Conservation (phyloP, 1,140 invertebrate genomes). For the Drosophila orena region DNA sequence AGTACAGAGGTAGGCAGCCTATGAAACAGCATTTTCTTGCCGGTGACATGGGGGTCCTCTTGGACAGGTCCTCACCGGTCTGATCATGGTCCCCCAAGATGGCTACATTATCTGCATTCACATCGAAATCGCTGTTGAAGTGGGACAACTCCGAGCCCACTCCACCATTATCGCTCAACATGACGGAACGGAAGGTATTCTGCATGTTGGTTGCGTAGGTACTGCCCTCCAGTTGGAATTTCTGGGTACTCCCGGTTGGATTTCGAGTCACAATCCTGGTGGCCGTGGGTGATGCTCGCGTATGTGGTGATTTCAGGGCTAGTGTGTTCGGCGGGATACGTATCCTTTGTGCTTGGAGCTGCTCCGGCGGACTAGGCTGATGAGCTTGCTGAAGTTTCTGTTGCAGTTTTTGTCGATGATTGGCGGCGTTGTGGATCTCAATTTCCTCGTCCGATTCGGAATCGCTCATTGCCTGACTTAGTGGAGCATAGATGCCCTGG, state of each 20-base stretch:
- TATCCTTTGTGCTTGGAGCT: constrained; percentile 69
- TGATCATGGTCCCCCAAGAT: constrained; percentile 60
- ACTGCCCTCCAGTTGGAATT: constrained; percentile 57
- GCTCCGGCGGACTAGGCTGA: constrained; percentile 20
- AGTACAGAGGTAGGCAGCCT: constrained; percentile 89
- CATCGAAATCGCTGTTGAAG: constrained; percentile 79
- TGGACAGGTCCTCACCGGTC: constrained; percentile 24
- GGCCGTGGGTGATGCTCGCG: constrained; percentile 36
- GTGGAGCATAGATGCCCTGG: constrained; percentile 88
- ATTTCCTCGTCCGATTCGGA: constrained; percentile 91
- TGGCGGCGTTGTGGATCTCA: constrained; percentile 85
- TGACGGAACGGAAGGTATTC: constrained; percentile 85
- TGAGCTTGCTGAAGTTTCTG: constrained; percentile 18
- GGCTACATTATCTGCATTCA: constrained; percentile 78
- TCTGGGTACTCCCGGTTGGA: constrained; percentile 24
- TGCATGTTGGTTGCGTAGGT: constrained; percentile 79
- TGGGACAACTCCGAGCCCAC: constrained; percentile 71
- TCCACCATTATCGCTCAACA: constrained; percentile 86
- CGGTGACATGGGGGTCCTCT: constrained; percentile 87
- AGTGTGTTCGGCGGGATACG: constrained; percentile 68
- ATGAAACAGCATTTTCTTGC: constrained; percentile 88
- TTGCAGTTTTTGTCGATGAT: constrained; percentile 65
- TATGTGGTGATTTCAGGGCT: constrained; percentile 62
- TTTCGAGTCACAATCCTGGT: constrained; percentile 44
- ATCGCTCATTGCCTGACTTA: constrained; percentile 90